Base-by-base conservation (phyloP, 2,888 invertebrate species). In the Dromius quadrimaculatus region DNA sequence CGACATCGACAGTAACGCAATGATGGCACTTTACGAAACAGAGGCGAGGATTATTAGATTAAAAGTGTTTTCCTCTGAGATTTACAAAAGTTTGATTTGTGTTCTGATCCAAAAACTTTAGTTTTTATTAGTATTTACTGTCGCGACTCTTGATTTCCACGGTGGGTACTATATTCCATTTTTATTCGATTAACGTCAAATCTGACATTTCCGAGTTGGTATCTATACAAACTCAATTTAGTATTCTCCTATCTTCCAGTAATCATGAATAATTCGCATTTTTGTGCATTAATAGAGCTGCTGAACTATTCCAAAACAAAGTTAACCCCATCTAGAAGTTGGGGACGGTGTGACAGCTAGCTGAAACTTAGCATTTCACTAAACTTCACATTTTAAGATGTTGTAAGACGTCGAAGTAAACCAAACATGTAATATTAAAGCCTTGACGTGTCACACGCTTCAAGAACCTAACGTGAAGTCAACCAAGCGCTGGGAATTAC, bases 401-500 rank as follows among this genome's bases (percentile, higher is more conserved):
- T 41, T 41, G 13, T 2, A 41, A 41, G 41, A 15, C 41, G 41
- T 41, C 47, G 22, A 22, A 47, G 59, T 59, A 59, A 59, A 59
- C 59, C 59, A 59, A 54, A 59, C 59, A 59, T 59, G 36, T 19
- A 59, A 36, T 59, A 59, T 59, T 59, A 34, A 59, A 17, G 19
- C 13, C 15, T 17, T 19, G 45, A 45, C 20, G 5, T 47, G 47
- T 47, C 20, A 47, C 47, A 20, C 47, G 47, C 9, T 20, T 45
- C 9, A 45, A 20, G 13, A 20, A 22, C 11, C 47, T 41, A 28
- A 47, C 47, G 47, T 47, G 20, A 47, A n/a, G 9, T 47, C 76
- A 75, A 74, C 73, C 74, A 73, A 75, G 75, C 76, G 74, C 64
- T 72, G 76, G 76, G 76, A 76, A 77, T 77, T 75, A 74, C 74